Percentiles rank a stretch among this genome's conserved stretches.
Evolutionary conservation across 2,113 vertebrate species (phyloP).

Genomic region (Crotalus viridis): DNA sequence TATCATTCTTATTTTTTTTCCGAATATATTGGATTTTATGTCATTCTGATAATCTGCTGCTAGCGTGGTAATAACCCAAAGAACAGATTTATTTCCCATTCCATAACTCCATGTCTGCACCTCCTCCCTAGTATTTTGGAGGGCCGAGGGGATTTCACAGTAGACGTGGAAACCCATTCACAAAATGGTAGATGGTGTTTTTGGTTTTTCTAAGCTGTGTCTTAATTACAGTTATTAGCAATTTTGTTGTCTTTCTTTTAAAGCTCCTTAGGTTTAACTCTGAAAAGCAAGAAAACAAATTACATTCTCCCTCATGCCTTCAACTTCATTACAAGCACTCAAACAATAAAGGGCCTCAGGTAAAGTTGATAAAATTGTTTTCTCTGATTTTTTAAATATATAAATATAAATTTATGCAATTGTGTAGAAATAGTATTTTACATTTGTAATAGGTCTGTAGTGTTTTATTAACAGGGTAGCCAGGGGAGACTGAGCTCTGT

Average conservation of each 20-base stretch:
- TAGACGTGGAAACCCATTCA: background rate
- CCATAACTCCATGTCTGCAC: background rate
- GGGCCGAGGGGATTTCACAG: background rate
- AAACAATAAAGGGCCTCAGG: conserved; percentile 91
- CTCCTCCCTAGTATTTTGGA: background rate
- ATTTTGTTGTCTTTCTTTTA: conserved; percentile 37
- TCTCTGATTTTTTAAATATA: conserved; percentile 1
- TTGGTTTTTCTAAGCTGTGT: background rate
- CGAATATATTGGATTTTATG: background rate
- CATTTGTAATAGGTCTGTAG: conserved; percentile 31
- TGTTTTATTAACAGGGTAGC: conserved; percentile 74
- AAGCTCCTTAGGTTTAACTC: conserved; percentile 89
- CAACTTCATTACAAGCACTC: conserved; percentile 92
- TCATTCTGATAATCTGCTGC: background rate
- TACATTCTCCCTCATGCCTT: conserved; percentile 76
- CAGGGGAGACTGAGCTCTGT: conserved; percentile 90
- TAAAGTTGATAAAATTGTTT: conserved; percentile 58
- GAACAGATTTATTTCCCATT: background rate
- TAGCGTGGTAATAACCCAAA: background rate
- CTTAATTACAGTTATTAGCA: background rate
- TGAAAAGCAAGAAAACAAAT: conserved; percentile 63
- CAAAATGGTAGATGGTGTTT: background rate
- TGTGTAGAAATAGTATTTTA: background rate
- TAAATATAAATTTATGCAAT: background rate
- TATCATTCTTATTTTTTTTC: background rate